Conservation (phyloP, 2,113 vertebrate genomes). For the Corythaeola cristata region DNA sequence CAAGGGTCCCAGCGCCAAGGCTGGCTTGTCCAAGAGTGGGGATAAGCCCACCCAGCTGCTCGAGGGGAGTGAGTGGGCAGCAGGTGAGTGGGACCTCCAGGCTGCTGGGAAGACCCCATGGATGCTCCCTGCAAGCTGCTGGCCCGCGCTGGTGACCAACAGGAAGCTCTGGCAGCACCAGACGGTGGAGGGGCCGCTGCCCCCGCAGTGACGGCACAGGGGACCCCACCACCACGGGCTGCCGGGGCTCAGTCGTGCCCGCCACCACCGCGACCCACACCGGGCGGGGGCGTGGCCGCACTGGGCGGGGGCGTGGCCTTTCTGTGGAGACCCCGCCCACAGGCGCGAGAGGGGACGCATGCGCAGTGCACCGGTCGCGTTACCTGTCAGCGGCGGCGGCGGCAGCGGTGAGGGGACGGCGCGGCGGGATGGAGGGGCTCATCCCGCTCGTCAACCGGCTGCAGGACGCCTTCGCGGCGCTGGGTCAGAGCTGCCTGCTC, state of each 20-base stretch:
- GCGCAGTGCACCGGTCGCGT: neutral
- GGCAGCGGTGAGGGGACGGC: constrained; percentile 73
- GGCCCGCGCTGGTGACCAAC: neutral
- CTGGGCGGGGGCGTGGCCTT: neutral
- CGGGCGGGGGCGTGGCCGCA: neutral
- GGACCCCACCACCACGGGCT: rapidly evolving
- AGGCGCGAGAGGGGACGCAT: neutral
- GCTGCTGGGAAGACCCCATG: neutral
- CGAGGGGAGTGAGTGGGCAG: rapidly evolving
- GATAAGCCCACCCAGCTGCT: neutral
- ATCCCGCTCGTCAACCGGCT: constrained; percentile 91
- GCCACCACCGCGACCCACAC: neutral
- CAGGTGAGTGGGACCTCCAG: too few relatives aligned
- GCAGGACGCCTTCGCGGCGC: constrained; percentile 85
- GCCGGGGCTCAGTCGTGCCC: neutral
- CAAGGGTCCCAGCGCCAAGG: too few relatives aligned
- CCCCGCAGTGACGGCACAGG: neutral
- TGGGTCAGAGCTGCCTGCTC: constrained; percentile 85
- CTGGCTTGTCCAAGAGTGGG: rapidly evolving
- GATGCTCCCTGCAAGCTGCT: neutral
- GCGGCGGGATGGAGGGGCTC: constrained; percentile 91
- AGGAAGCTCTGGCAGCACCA: neutral
- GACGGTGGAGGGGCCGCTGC: neutral
- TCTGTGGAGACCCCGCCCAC: neutral
- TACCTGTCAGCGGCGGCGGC: constrained; percentile 48